Conservation (phyloP, 1,140 invertebrate species). For the Listronotus bonariensis region DNA sequence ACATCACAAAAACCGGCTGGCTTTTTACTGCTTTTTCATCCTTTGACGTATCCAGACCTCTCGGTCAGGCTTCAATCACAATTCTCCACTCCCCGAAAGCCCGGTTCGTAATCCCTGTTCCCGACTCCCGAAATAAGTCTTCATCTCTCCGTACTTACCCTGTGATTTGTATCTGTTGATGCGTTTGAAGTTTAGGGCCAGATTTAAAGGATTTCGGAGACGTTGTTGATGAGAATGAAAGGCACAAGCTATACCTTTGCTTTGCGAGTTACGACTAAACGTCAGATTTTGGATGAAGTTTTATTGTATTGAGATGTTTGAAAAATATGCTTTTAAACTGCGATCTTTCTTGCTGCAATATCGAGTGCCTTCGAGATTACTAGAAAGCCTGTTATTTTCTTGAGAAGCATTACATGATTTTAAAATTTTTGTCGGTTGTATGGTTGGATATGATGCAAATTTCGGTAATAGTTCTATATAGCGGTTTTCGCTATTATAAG, state of each 20-base stretch:
- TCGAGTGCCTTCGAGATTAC: too few relatives aligned
- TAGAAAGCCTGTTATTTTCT: too few relatives aligned
- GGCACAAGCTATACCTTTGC: slow-evolving; percentile 4
- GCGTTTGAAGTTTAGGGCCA: slow-evolving; percentile 50
- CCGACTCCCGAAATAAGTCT: slow-evolving; percentile 46
- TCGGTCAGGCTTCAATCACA: slow-evolving; percentile 31
- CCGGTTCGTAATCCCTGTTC: slow-evolving; percentile 24
- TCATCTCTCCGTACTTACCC: slow-evolving; percentile 48
- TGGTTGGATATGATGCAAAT: too few relatives aligned
- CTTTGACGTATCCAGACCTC: slow-evolving; percentile 21
- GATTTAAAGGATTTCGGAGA: slow-evolving; percentile 45
- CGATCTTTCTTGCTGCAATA: too few relatives aligned
- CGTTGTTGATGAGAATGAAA: slow-evolving; percentile 47
- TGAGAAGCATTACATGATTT: too few relatives aligned
- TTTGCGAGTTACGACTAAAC: too few relatives aligned
- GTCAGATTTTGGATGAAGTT: too few relatives aligned
- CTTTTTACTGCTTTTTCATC: too few relatives aligned
- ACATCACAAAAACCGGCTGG: too few relatives aligned
- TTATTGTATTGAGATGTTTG: not conserved
- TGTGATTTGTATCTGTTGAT: slow-evolving; percentile 53
- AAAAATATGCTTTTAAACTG: not conserved
- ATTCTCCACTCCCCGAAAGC: slow-evolving; percentile 29
- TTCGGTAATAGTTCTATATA: too few relatives aligned
- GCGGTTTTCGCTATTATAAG: too few relatives aligned
- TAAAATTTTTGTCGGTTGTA: too few relatives aligned